Base-by-base conservation (phyloP, 2,797 vertebrate genomes). In the Poecile montanus region DNA sequence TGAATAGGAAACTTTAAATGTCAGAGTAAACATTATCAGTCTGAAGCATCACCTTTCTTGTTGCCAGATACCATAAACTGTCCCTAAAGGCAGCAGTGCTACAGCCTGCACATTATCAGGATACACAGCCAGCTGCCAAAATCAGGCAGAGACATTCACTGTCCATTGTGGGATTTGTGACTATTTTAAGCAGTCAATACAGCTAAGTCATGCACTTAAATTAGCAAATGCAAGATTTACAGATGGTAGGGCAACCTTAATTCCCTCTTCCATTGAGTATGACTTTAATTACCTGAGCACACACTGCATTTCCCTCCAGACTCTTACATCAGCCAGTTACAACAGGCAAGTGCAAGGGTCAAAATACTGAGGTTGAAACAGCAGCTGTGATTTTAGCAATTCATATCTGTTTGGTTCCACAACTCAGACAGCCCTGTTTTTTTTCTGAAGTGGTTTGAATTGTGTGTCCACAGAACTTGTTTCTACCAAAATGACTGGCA, bases 211-310 rank as follows among this genome's bases (percentile, higher is more conserved):
- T 0, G 2, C 0, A 0, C 40, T 73, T 61, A n/a, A 94, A 91
- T 53, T 74, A 74, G 56, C 56, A 66, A 75, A 56, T 5, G 13
- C 26, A 61, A 73, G 48, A 79, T n/a, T 95, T 84, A 93, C 53
- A 93, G 73, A 62, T 82, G 60, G 77, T 15, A 50, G 77, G 34
- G 60, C 83, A 95, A 60, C 14, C 45, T 91, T 73, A 94, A 76
- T 76, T 91, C 58, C 60, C 58, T 16, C 73, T 86, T 82, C 60
- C 16, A 6, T 0, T 6, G 7, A 13, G 6, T 23, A 19, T 1
- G 53, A 56, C 66, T 78, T 84, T 81, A 90, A 91, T 76, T 95
- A 96, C 74, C 45, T 57, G 44, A 88, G 60, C 2, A 2, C 48
- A 73, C 11, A 11, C 18, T 10, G 42, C n/a, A 42, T 50, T 82